Evolutionary conservation across 2,797 vertebrate species (phyloP).

Genomic region (Sebastes melanostomus): DNA sequence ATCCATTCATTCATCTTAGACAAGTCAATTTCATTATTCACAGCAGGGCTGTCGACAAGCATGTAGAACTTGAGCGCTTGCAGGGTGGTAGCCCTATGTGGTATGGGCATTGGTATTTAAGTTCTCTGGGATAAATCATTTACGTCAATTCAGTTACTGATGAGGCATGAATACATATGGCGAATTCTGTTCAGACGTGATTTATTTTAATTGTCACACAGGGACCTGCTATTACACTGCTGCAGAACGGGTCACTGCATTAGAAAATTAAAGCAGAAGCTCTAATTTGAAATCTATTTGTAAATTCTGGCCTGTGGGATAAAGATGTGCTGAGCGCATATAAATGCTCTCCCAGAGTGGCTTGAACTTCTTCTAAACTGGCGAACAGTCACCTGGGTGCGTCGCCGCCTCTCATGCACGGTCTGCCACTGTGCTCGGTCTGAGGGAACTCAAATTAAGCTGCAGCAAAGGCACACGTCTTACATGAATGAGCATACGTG

Average conservation of each 20-base stretch:
- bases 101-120: constrained; percentile 73
- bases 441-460: constrained; percentile 67
- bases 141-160: constrained; percentile 89
- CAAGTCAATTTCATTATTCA: constrained; percentile 56
- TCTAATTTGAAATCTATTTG: constrained; percentile 89
- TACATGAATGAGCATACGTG: constrained; percentile 61
- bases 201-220: constrained; percentile 95
- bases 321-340: constrained; percentile 78
- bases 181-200: constrained; percentile 87
- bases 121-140: constrained; percentile 87
- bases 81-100: constrained; percentile 51
- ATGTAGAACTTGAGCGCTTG: constrained; percentile 18
- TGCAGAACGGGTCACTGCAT: constrained; percentile 90
- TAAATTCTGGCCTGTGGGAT: constrained; percentile 85
- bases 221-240: constrained; percentile 88
- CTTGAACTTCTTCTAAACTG: constrained; percentile 49
- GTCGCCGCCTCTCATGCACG: constrained; percentile 19
- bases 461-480: constrained; percentile 55
- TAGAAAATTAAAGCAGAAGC: constrained; percentile 89
- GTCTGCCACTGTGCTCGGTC: constrained; percentile 49
- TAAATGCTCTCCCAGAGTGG: constrained; percentile 59
- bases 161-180: constrained; percentile 91
- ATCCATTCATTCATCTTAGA: constrained; percentile 46
- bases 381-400: constrained; percentile 68
- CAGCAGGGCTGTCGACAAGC: constrained; percentile 48